These are phyloP conservation scores for Timandra comae DNA, from an alignment of 2,888 invertebrate species.

Conservation along the genomic window DNA sequence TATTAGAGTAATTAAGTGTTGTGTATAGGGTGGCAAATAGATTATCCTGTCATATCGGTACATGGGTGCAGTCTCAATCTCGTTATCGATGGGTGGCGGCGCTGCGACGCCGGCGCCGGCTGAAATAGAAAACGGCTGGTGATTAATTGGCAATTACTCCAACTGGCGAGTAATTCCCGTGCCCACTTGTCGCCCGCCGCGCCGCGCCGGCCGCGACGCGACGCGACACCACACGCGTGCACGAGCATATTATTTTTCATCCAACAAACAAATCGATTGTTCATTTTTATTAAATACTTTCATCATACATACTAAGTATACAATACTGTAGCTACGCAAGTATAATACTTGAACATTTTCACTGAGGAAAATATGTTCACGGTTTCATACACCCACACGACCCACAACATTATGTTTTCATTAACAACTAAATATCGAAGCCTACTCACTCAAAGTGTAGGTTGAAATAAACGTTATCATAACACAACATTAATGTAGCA, in stretches of 20 bases:
- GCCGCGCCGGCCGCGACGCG: constrained; percentile 46
- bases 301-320: no score
- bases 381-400: no score
- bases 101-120: constrained; percentile 30
- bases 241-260: constrained; percentile 50
- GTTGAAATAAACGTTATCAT: no score
- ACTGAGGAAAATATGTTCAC: no score
- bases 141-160: constrained; percentile 75
- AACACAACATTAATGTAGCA: no score
- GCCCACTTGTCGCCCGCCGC: constrained; percentile 61
- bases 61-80: constrained; percentile 48
- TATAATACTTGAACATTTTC: no score
- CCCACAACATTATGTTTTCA: no score
- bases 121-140: constrained; percentile 73
- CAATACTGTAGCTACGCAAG: no score
- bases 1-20: constrained; percentile 15
- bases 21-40: constrained; percentile 14
- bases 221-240: constrained; percentile 27
- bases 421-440: no score
- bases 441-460: no score
- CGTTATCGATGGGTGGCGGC: constrained; percentile 37
- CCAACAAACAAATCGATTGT: constrained; percentile 40
- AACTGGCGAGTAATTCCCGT: constrained; percentile 61
- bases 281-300: no score
- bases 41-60: constrained; percentile 25